Evolutionary conservation across 2,113 vertebrate species (phyloP), one percentile per base, ranked within the genome.

Genomic region (Progne subis): DNA sequence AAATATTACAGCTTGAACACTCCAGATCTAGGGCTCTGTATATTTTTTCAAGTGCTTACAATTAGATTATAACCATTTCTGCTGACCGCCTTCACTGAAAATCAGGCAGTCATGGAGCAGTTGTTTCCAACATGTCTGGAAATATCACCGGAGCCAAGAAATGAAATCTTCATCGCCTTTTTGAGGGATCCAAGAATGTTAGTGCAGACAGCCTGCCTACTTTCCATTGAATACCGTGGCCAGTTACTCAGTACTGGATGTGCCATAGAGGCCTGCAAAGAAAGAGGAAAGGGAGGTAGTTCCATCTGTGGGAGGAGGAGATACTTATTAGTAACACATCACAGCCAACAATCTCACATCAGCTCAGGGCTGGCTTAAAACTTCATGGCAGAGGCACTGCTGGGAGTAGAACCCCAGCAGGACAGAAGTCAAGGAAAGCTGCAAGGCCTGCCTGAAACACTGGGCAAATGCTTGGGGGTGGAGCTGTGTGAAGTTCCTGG

Each of bases 111-210:
- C 92, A 39, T 59, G 26, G 29, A 43, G 41, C 55, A 74, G 75
- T 90, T 95, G 75, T 90, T 94, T 92, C 94, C 93, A 93, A 23
- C 3, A 0, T 39, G 28, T 95, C 96, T 96, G 68, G 94, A 94
- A 96, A 64, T 53, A 39, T 63, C 47, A 76, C 72, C 24, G 28
- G 77, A 53, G 91, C 97, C 96, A 97, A 98, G 96, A 97, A 98
- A 93, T 92, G 59, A 86, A 96, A 70, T 52, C 52, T 96, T 90
- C 44, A 6, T 43, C 44, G 91, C 82, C 95, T 97, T 97, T 97
- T 92, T 95, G 92, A 95, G 61, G 61, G 18, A 39, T 97, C 94
- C 96, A 97, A 67, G 94, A 97, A 96, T 86, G 92, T 97, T 90
- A 86, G 82, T 91, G n/a, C 63, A 67, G 82, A 41, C 92, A 83